A percentile compares a stretch with the other conserved stretches of the same genome.
These are phyloP conservation scores for Caerostris darwini DNA, from an alignment of 1,140 invertebrate species.

Conservation along the genomic window DNA sequence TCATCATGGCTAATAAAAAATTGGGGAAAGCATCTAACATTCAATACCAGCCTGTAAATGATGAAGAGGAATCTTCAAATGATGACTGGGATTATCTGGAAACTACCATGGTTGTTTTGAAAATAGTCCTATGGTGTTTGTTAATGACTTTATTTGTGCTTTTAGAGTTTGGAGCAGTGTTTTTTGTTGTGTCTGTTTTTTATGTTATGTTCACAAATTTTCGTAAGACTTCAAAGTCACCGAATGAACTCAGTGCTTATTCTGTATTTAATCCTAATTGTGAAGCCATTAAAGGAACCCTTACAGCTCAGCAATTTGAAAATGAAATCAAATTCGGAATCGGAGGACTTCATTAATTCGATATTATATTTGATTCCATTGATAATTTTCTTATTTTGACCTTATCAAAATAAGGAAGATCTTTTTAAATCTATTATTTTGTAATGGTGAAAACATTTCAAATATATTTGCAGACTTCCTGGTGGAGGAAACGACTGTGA, in stretches of 20 bases:
- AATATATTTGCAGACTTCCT: too few relatives aligned
- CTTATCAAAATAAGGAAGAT: too few relatives aligned
- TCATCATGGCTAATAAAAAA: not conserved
- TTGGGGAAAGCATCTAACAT: not conserved
- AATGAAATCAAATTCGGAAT: constrained; percentile 88
- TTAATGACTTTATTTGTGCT: constrained; percentile 88
- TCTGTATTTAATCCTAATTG: constrained; percentile 98
- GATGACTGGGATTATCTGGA: constrained; percentile 68
- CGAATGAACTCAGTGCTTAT: constrained; percentile 94
- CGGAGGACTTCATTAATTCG: constrained; percentile 57
- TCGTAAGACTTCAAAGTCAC: constrained; percentile 86
- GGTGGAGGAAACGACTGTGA: not conserved
- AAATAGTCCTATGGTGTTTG: constrained; percentile 85
- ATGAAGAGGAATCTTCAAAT: constrained; percentile 24
- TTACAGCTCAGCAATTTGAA: constrained; percentile 97
- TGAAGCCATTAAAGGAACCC: constrained; percentile 94
- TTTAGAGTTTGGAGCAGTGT: constrained; percentile 94
- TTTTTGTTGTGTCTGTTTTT: constrained; percentile 90
- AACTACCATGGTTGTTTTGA: constrained; percentile 79
- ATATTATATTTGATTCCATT: too few relatives aligned
- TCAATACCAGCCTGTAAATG: constrained; percentile 4
- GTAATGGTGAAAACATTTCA: too few relatives aligned
- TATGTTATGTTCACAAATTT: constrained; percentile 93
- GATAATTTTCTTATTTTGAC: too few relatives aligned
- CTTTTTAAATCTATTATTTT: too few relatives aligned